Percentiles rank a stretch among this genome's conserved stretches.
phyloP scores from a whole-genome alignment of 2,797 vertebrate species.

The Galago senegalensis region DNA sequence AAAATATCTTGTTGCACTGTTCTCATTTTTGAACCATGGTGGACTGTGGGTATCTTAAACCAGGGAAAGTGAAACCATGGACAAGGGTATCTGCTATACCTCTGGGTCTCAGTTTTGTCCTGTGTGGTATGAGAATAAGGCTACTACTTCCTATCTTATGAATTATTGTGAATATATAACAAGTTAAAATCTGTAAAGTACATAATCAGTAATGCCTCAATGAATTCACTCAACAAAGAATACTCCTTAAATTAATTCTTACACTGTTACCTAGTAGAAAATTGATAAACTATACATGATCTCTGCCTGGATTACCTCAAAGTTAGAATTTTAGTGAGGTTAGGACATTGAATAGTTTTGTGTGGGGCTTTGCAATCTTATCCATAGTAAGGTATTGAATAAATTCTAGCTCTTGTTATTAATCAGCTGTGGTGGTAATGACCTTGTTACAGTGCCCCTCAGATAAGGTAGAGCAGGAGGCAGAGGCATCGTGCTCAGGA shows the following conservation, averaged over 20 bases:
- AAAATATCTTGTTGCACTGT: too few relatives aligned
- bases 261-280: not conserved
- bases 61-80: too few relatives aligned
- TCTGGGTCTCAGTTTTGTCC: not conserved
- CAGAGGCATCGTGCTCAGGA: not conserved
- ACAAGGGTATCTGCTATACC: too few relatives aligned
- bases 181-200: too few relatives aligned
- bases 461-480: not conserved
- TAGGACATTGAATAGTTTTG: not conserved
- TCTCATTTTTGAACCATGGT: too few relatives aligned
- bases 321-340: not conserved
- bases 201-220: not conserved
- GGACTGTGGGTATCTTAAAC: too few relatives aligned
- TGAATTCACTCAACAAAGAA: not conserved
- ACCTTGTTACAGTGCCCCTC: fast-evolving
- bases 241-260: not conserved
- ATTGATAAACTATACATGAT: not conserved
- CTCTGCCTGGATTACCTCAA: too few relatives aligned
- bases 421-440: not conserved
- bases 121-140: not conserved
- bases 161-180: not conserved
- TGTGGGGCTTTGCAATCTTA: not conserved
- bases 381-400: not conserved
- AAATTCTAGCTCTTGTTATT: too few relatives aligned
- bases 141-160: not conserved